Evolutionary conservation across 2,113 vertebrate species (phyloP), one percentile per base, ranked within the genome.

Genomic region (Centropus unirufus): DNA sequence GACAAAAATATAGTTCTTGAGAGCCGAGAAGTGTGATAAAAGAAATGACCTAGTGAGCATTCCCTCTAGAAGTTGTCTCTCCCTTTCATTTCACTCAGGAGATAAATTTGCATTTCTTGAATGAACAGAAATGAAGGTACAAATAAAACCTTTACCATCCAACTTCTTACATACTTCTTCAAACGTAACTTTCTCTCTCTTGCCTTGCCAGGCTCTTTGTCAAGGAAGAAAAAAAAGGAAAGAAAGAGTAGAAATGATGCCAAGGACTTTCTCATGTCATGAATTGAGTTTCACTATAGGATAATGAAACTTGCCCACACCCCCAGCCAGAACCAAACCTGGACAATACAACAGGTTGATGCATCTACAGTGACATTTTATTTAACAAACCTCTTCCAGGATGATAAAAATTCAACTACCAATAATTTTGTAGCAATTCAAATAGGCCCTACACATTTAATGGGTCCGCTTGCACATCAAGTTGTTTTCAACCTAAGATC

Each of bases 1-100:
- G 39, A 42, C 32, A 47, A 84, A 90, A 67, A 3, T 9, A 3
- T 22, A 47, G 9, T 57, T 62, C 63, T 51, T 52, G 16, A 79
- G 27, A 57, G 30, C 27, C 54, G 11, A 67, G 13, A 5, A 47
- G 9, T 58, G 14, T 21, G 7, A 11, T 19, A 83, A 73, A 73
- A 44, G 19, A 87, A 73, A n/a, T 7, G 63, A 29, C 2, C 11
- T 0, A 0, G 8, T 27, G 7, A 77, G 9, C 1, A 1, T 24
- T 90, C 22, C 39, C 42, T 74, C 47, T 32, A 83, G 73, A 22
- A 59, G 39, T 12, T 36, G 19, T 26, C 5, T 44, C 62, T 58
- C 14, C 39, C 23, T 66, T 63, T 23, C 52, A 42, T 20, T 74
- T 77, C n/a, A 40, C 7, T 24, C 54, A 74, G 22, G 19, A 86